phyloP scores from a whole-genome alignment of 37 sponge, comb jelly and placozoan species.

The Aphrocallistes beatrix region DNA sequence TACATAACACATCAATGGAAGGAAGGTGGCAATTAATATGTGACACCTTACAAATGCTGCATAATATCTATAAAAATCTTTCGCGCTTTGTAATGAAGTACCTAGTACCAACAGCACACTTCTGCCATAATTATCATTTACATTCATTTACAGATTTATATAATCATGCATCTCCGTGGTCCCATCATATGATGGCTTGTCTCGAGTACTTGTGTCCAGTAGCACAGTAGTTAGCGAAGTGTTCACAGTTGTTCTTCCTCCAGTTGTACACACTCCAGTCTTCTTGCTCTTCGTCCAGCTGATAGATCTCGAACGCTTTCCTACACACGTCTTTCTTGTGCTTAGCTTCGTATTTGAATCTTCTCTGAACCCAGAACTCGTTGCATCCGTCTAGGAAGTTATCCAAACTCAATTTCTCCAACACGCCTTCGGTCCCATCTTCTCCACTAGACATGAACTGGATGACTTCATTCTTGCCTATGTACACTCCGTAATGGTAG shows the following conservation, averaged over 20 bases:
- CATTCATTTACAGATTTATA: too few relatives aligned
- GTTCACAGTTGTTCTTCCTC: constrained; percentile 14
- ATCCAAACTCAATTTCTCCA: neutral
- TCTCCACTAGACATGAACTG: neutral
- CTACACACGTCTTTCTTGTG: neutral
- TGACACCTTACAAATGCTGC: too few relatives aligned
- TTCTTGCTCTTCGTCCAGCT: neutral
- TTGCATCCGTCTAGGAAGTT: neutral
- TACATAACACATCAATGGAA: too few relatives aligned
- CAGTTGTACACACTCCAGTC: neutral
- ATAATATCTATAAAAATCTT: too few relatives aligned
- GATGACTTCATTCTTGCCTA: neutral
- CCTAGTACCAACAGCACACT: too few relatives aligned
- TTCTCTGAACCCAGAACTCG: neutral
- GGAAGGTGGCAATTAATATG: too few relatives aligned
- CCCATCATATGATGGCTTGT: neutral
- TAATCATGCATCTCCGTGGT: too few relatives aligned
- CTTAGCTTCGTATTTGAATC: neutral
- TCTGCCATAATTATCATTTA: too few relatives aligned
- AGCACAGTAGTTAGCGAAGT: constrained; percentile 4
- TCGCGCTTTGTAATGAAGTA: too few relatives aligned
- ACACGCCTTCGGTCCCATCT: neutral
- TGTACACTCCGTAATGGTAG: constrained; percentile 9
- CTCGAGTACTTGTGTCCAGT: constrained; percentile 9
- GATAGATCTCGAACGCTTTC: constrained; percentile 12